Evolutionary conservation across 2,797 vertebrate species (phyloP), one percentile per base, ranked within the genome.

Genomic region (Allobates femoralis): DNA sequence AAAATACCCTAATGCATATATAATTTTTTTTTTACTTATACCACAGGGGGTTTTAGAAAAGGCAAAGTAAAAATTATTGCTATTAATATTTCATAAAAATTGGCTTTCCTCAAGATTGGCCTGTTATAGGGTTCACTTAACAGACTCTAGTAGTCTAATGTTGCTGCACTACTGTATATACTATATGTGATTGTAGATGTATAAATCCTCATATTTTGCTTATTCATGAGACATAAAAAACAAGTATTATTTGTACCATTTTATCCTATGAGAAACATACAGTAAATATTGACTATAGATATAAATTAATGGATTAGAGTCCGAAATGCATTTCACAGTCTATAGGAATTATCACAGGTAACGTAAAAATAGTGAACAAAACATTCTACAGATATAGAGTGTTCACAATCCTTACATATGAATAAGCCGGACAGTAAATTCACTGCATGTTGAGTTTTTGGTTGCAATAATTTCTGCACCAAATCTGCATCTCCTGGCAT

Each of bases 1-100:
- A 60, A 79, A 79, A 79, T 79, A 79, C 58, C 19, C 32, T 78
- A 60, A 60, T 60, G 56, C 32, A 60, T 79, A 10, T 58, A 41
- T 18, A 37, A 19, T 6, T 8, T 46, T 11, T 19, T 77, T 77
- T 14, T 50, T 28, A 26, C 23, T 75, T 51, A 51, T 53, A 32
- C 50, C 74, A 55, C 74, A 21, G 55, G 74, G 51, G 18, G 21
- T 77, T 77, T 56, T 56, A 77, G 51, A 12, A 32, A 77, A 76
- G n/a, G 26, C n/a, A 28, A 76, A 76, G 23, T 53, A 67, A 30
- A 81, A 81, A 81, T 67, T 56, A 28, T 50, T 74, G 46, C 41
- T 74, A 55, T 73, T 73, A 73, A 58, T 37, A 28, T 55, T 60
- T 34, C 74, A 21, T 55, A 18, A 30, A n/a, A 12, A 12, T 32